Conservation (phyloP, 2,797 vertebrate species). For the Peromyscus nudipes region DNA sequence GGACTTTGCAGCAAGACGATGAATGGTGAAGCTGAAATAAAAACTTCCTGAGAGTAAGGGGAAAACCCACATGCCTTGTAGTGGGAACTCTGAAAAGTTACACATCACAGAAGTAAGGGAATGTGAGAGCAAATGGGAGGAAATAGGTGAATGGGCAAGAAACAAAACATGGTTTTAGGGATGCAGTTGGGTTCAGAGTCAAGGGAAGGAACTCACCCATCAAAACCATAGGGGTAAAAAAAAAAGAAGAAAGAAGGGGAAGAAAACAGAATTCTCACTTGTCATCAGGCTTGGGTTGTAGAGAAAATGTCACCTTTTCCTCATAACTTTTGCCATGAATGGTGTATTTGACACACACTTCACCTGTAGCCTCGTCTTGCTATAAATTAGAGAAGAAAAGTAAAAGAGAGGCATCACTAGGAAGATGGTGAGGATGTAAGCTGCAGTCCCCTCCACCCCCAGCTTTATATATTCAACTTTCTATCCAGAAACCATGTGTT, state of each 20-base stretch:
- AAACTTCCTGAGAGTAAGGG: background rate
- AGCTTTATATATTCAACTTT: background rate
- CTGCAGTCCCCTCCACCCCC: background rate
- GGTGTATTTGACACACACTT: constrained; percentile 89
- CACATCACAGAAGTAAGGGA: background rate
- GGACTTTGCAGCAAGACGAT: constrained; percentile 89
- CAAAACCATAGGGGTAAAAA: background rate
- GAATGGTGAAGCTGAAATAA: constrained; percentile 87
- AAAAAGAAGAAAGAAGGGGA: background rate
- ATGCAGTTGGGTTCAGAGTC: background rate
- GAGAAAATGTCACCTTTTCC: constrained; percentile 87
- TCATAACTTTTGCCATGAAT: constrained; percentile 87
- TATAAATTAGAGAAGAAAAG: constrained; percentile 70
- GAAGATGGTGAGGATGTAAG: background rate
- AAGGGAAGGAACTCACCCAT: background rate
- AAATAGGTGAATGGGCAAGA: background rate
- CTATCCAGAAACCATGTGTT: background rate
- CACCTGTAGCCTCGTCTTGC: constrained; percentile 81
- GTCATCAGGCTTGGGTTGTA: constrained; percentile 85
- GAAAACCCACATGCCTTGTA: background rate
- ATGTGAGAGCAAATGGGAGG: background rate
- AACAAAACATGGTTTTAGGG: background rate
- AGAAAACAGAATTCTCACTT: constrained; percentile 82
- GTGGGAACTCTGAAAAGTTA: background rate
- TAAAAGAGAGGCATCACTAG: background rate